These are phyloP conservation scores for Hylyphantes graminicola DNA, from an alignment of 1,140 invertebrate genomes.

Conservation along the genomic window DNA sequence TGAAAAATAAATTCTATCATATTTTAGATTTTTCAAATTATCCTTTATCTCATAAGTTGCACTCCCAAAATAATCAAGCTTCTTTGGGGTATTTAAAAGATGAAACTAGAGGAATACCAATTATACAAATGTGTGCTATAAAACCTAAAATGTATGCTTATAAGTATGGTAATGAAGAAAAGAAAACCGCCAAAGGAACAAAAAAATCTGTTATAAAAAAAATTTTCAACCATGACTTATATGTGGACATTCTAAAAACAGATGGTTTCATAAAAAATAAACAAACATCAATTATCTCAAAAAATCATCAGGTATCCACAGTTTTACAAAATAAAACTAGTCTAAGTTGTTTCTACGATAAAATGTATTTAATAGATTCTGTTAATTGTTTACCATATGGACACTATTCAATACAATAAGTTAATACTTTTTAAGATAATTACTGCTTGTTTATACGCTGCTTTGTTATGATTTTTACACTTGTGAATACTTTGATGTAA, in stretches of 20 bases:
- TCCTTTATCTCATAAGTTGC: constrained; percentile 43
- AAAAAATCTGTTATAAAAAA: constrained; percentile 10
- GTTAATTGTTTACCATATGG: neutral
- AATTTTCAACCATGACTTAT: constrained; percentile 2
- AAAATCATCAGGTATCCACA: neutral
- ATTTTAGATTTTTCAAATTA: constrained; percentile 61
- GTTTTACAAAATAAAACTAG: constrained; percentile 21
- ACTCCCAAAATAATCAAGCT: constrained; percentile 68
- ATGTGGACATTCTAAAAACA: constrained; percentile 1
- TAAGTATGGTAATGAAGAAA: constrained; percentile 3
- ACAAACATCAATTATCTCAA: constrained; percentile 4
- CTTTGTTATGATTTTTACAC: too few species aligned
- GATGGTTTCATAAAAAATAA: neutral
- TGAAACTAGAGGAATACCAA: constrained; percentile 67
- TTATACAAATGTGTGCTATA: constrained; percentile 67
- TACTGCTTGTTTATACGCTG: too few species aligned
- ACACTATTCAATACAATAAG: neutral
- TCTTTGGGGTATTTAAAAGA: constrained; percentile 70
- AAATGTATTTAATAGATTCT: neutral
- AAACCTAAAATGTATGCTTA: constrained; percentile 65
- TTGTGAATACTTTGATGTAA: too few species aligned
- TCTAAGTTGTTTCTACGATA: neutral
- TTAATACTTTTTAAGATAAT: too few species aligned
- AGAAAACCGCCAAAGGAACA: constrained; percentile 23
- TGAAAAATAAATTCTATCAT: constrained; percentile 38